Evolutionary conservation across 53 echinoderm and acorn worm genomes (phyloP).

Genomic region (Paelopatides confundens): DNA sequence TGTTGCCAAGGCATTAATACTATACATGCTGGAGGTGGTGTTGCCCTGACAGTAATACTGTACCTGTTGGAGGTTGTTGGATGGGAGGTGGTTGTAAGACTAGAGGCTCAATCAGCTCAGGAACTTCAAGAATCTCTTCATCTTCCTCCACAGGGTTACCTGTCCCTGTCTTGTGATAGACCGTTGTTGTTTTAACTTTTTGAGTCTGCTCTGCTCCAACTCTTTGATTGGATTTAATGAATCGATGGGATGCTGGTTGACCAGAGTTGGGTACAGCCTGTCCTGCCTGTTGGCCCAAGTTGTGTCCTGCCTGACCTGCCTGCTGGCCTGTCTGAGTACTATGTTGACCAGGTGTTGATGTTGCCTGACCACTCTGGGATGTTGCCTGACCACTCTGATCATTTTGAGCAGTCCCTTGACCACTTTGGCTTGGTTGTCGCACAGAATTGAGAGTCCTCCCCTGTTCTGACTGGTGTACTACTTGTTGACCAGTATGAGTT

Average conservation of each 20-base stretch:
- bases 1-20: no score
- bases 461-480: background rate
- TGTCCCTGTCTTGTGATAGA: background rate
- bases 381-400: background rate
- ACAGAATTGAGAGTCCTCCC: no score
- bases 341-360: no score
- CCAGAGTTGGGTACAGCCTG: background rate
- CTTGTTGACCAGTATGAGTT: background rate
- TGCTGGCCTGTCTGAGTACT: background rate
- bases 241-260: background rate
- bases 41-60: no score
- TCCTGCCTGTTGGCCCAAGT: background rate
- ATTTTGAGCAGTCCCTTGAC: background rate
- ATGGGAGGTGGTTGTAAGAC: background rate
- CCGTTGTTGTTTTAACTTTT: conserved; percentile 20
- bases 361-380: background rate
- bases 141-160: no score
- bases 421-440: conserved; percentile 6
- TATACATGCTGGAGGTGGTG: no score
- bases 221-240: background rate
- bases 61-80: background rate
- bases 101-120: conserved; percentile 10
- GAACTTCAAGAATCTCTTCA: background rate
- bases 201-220: background rate
- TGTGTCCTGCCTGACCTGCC: background rate